phyloP scores from a whole-genome alignment of 2,888 invertebrate species.

The Tridacna crocea region DNA sequence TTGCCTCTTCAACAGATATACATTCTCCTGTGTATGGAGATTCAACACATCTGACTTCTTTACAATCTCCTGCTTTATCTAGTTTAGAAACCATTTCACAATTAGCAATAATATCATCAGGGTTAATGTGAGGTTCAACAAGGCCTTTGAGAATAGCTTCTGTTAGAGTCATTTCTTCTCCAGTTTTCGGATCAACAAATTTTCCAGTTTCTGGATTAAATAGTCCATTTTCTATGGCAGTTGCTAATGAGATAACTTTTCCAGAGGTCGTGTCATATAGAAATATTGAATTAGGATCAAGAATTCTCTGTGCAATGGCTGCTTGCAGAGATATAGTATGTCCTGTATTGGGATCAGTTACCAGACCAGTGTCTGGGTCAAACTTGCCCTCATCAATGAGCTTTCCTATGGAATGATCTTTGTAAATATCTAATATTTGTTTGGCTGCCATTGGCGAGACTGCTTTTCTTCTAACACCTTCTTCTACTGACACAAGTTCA shows the following conservation, averaged over 20 bases:
- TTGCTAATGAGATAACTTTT: slow-evolving; percentile 72
- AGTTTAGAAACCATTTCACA: slow-evolving; percentile 74
- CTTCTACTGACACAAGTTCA: slow-evolving; percentile 72
- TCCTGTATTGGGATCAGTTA: slow-evolving; percentile 84
- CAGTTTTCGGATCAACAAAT: slow-evolving; percentile 88
- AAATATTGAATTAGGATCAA: slow-evolving; percentile 78
- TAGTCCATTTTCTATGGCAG: slow-evolving; percentile 76
- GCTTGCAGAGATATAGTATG: slow-evolving; percentile 83
- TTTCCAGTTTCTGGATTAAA: slow-evolving; percentile 76
- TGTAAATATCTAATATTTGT: slow-evolving; percentile 76
- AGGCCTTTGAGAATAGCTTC: slow-evolving; percentile 95
- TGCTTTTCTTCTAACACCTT: slow-evolving; percentile 76
- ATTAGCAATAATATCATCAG: slow-evolving; percentile 72
- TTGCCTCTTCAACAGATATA: slow-evolving; percentile 86
- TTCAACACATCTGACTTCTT: slow-evolving; percentile 87
- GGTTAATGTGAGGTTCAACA: slow-evolving; percentile 87
- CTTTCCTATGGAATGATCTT: slow-evolving; percentile 73
- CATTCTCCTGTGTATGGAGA: slow-evolving; percentile 91
- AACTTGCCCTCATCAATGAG: slow-evolving; percentile 83
- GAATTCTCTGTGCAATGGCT: slow-evolving; percentile 74
- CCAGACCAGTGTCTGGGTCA: slow-evolving; percentile 84
- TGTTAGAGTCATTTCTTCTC: slow-evolving; percentile 93
- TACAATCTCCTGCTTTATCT: slow-evolving; percentile 87
- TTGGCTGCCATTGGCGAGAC: slow-evolving; percentile 73
- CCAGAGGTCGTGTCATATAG: slow-evolving; percentile 74